A percentile compares a stretch with the other conserved stretches of the same genome.
Evolutionary conservation across 2,888 invertebrate genomes (phyloP).

Genomic region (Orchesella flavescens): DNA sequence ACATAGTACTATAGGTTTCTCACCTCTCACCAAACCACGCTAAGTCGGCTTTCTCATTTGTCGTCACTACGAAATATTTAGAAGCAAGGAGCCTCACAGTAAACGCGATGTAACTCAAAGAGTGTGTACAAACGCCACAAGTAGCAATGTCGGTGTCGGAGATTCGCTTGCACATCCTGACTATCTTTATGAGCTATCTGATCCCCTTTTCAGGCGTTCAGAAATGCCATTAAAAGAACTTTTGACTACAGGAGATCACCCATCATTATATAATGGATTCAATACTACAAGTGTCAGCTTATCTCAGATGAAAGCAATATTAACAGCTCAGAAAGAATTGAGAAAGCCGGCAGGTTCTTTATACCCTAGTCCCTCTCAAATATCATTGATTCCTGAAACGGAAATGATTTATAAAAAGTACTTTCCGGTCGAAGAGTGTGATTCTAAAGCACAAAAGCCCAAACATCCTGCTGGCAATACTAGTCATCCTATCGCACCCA

Average conservation of each 20-base stretch:
- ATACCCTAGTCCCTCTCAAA: conserved; percentile 55
- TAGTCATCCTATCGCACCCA: not conserved
- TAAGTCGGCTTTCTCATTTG: not conserved
- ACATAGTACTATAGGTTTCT: no score
- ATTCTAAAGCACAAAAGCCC: not conserved
- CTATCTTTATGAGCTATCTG: no score
- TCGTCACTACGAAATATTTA: not conserved
- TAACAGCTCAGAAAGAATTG: conserved; percentile 59
- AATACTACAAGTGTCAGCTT: not conserved
- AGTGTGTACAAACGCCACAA: no score
- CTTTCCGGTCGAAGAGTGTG: conserved; percentile 27
- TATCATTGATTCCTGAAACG: conserved; percentile 51
- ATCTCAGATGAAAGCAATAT: conserved; percentile 45
- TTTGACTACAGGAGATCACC: no score
- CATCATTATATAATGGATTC: no score
- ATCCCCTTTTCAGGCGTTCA: no score
- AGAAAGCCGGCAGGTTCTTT: conserved; percentile 51
- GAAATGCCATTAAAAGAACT: no score
- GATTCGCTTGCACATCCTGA: no score
- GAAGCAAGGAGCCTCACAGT: not conserved
- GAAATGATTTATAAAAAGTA: conserved; percentile 47
- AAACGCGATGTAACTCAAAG: not conserved
- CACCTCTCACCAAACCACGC: no score
- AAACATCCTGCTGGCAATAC: not conserved
- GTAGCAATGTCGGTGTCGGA: no score